These are phyloP conservation scores for Limenitis camilla DNA, from an alignment of 2,888 invertebrate species.

Conservation along the genomic window DNA sequence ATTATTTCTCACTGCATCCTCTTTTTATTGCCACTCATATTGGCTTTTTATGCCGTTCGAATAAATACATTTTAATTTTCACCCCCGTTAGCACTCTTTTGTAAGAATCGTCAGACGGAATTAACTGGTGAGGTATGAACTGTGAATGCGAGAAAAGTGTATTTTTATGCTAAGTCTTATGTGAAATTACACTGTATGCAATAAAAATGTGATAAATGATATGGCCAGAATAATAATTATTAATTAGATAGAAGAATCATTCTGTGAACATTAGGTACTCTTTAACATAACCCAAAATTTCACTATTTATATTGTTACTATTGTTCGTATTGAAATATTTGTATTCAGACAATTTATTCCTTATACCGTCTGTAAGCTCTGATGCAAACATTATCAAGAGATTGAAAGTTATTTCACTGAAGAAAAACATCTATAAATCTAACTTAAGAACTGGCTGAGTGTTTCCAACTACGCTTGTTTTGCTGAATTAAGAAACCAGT, in stretches of 20 bases:
- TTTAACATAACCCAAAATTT: background rate
- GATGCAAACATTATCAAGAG: constrained; percentile 56
- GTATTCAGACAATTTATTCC: constrained; percentile 8
- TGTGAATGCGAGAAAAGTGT: constrained; percentile 24
- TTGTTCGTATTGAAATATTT: too few species aligned
- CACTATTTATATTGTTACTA: too few species aligned
- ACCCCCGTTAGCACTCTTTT: constrained; percentile 55
- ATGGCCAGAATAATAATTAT: background rate
- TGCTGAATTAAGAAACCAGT: background rate
- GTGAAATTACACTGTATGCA: background rate
- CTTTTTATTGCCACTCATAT: constrained; percentile 60
- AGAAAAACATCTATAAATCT: constrained; percentile 69
- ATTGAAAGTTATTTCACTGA: constrained; percentile 51
- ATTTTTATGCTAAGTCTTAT: constrained; percentile 25
- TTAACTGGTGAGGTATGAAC: constrained; percentile 61
- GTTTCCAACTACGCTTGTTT: constrained; percentile 19
- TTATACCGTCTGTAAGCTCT: constrained; percentile 44
- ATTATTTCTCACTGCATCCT: constrained; percentile 39
- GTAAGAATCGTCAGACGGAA: constrained; percentile 57
- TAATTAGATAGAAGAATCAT: too few species aligned
- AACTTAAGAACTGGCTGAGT: constrained; percentile 47
- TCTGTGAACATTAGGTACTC: background rate
- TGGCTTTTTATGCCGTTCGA: constrained; percentile 72
- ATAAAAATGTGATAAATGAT: background rate
- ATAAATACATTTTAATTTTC: constrained; percentile 75